Evolutionary conservation across 2,888 invertebrate genomes (phyloP).

Genomic region (Phengaris alcon): DNA sequence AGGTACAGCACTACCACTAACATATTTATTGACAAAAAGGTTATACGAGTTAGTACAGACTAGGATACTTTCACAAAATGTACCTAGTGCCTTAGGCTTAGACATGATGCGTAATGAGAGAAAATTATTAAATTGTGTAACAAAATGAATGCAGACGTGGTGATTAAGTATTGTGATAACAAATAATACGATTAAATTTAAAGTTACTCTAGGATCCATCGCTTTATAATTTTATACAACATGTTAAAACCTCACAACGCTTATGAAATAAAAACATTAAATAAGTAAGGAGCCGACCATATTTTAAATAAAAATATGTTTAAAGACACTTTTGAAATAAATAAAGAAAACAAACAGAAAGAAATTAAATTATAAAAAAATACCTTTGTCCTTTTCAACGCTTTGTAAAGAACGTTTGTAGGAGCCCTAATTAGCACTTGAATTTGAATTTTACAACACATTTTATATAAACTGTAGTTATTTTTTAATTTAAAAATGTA

Average conservation of each 20-base stretch:
- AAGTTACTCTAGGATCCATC: no score
- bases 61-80: no score
- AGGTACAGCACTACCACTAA: neutral
- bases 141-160: no score
- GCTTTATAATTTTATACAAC: no score
- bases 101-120: no score
- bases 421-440: conserved; percentile 39
- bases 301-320: conserved; percentile 16
- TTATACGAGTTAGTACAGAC: neutral
- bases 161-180: no score
- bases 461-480: neutral
- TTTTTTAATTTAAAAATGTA: neutral
- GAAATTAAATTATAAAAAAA: conserved; percentile 23
- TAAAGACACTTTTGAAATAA: conserved; percentile 4
- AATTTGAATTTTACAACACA: conserved; percentile 37
- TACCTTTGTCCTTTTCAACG: conserved; percentile 32
- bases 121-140: no score
- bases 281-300: neutral
- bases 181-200: no score
- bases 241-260: neutral
- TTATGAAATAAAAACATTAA: neutral
- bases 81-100: no score
- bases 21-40: neutral
- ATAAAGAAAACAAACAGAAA: conserved; percentile 20
- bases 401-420: conserved; percentile 10